These are phyloP conservation scores for Epinephelus awoara DNA, from an alignment of 2,797 vertebrate species.

Conservation along the genomic window DNA sequence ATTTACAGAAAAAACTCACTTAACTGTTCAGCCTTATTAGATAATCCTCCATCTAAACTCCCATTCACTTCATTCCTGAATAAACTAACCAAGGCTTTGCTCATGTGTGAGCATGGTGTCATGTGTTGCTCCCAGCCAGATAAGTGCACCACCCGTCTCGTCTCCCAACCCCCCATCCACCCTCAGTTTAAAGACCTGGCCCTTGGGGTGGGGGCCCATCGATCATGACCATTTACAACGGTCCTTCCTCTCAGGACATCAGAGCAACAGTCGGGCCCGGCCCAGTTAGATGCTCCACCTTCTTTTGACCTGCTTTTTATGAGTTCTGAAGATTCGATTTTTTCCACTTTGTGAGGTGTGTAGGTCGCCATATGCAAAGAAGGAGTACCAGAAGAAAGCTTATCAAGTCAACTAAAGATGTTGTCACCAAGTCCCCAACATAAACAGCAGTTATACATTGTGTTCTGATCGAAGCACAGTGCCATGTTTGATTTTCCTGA, in stretches of 20 bases:
- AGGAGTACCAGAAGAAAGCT: background rate
- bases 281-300: conserved; percentile 12
- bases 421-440: no score
- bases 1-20: conserved; percentile 46
- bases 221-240: conserved; percentile 52
- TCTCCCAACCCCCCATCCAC: conserved; percentile 2
- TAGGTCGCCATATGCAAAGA: background rate
- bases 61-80: conserved; percentile 22
- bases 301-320: conserved; percentile 16
- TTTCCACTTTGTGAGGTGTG: background rate
- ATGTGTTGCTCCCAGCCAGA: conserved; percentile 50
- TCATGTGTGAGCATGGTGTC: conserved; percentile 41
- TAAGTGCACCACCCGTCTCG: conserved; percentile 37
- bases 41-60: conserved; percentile 36
- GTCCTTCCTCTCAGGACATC: conserved; percentile 27
- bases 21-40: conserved; percentile 43
- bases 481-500: background rate
- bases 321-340: background rate
- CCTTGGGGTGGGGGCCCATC: conserved; percentile 31
- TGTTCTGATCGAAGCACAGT: background rate
- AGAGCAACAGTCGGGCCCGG: background rate
- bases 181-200: conserved; percentile 43
- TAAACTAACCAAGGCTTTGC: conserved; percentile 22
- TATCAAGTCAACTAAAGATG: background rate
- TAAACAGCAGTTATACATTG: background rate